Conservation (phyloP, 2,113 vertebrate genomes). For the Strigops habroptila region DNA sequence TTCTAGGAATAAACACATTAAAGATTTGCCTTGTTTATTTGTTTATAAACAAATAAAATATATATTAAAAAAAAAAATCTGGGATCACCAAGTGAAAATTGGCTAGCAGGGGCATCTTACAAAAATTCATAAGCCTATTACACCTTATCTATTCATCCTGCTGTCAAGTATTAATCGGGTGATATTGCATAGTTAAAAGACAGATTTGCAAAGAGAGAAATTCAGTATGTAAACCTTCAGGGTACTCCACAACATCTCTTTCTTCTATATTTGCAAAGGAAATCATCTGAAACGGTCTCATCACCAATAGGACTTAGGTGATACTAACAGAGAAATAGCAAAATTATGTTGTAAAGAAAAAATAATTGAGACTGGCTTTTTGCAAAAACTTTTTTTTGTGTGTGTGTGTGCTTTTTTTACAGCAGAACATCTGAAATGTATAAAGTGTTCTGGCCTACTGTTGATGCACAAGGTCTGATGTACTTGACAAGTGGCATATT, state of each 20-base stretch:
- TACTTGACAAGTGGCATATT: slow-evolving; percentile 9
- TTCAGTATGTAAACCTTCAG: background rate
- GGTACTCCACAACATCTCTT: background rate
- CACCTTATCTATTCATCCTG: background rate
- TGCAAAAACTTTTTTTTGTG: background rate
- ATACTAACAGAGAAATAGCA: background rate
- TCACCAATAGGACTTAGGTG: background rate
- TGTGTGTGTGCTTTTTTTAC: background rate
- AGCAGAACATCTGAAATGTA: background rate
- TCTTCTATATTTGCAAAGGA: background rate
- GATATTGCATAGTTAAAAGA: background rate
- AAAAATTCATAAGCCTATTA: background rate
- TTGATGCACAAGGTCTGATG: background rate
- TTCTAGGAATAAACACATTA: background rate
- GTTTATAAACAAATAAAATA: background rate
- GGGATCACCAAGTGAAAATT: background rate
- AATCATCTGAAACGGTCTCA: background rate
- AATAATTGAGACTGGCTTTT: background rate
- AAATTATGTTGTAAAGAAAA: background rate
- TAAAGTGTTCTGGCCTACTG: background rate
- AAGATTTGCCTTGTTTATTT: background rate
- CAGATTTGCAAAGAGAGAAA: background rate
- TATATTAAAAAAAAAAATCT: too few relatives aligned
- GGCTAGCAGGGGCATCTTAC: background rate
- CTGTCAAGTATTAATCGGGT: background rate